Evolutionary conservation across 2,797 vertebrate genomes (phyloP).

Genomic region (Muscicapa comitata): DNA sequence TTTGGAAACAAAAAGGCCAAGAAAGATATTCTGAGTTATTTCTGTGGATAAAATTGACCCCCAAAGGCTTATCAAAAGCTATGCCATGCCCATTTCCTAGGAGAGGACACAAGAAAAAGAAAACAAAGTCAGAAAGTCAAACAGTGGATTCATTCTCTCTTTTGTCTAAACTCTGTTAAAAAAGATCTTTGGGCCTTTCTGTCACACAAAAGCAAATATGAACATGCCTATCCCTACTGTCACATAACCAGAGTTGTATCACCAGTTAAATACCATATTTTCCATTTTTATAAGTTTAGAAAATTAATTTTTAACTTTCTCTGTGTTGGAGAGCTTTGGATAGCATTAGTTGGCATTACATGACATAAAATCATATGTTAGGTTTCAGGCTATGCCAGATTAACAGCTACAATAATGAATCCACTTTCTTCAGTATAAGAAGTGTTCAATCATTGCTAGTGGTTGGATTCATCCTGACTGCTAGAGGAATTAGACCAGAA

Average conservation of each 20-base stretch:
- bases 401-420: neutral
- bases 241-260: neutral
- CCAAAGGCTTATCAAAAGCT: neutral
- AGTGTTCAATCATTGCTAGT: neutral
- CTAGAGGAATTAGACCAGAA: neutral
- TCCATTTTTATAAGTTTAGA: neutral
- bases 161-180: neutral
- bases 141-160: neutral
- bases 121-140: neutral
- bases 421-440: neutral
- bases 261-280: neutral
- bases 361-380: neutral
- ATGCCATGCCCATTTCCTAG: neutral
- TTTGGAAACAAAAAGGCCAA: neutral
- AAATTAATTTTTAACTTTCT: neutral
- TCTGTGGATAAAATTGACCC: neutral
- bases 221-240: neutral
- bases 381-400: neutral
- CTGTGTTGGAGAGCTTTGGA: neutral
- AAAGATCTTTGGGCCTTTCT: neutral
- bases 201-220: neutral
- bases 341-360: neutral
- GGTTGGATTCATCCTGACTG: neutral
- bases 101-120: neutral
- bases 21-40: neutral